A percentile compares a stretch with the other conserved stretches of the same genome.
Conservation (phyloP, 2,113 vertebrate genomes). For the Cynoglossus semilaevis region DNA sequence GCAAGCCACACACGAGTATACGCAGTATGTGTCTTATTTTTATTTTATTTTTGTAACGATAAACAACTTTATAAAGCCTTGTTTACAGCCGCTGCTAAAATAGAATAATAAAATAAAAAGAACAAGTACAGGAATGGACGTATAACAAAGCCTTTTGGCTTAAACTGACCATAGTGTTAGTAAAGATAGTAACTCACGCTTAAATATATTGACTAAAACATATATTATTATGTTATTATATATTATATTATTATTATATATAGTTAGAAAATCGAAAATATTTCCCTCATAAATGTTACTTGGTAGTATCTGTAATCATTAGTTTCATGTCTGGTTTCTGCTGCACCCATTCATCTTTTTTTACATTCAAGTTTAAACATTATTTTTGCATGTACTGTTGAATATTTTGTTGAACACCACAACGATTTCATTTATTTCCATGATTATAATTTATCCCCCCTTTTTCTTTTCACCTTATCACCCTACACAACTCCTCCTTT, state of each 20-base stretch:
- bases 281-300: background rate
- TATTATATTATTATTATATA: no score
- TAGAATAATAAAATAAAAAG: no score
- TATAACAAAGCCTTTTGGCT: no score
- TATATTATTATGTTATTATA: no score
- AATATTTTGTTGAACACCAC: conserved; percentile 67
- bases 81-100: no score
- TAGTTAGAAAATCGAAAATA: conserved; percentile 14
- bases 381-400: conserved; percentile 70
- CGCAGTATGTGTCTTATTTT: no score
- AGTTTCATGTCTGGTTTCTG: conserved; percentile 24
- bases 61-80: conserved; percentile 4
- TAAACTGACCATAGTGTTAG: no score
- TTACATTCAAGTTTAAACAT: conserved; percentile 49
- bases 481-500: conserved; percentile 2
- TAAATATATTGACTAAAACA: no score
- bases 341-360: conserved; percentile 65
- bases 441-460: conserved; percentile 21
- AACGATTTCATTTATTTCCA: conserved; percentile 73
- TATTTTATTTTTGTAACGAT: background rate
- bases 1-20: no score
- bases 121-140: no score
- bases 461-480: background rate
- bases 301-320: background rate
- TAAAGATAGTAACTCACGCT: no score